Base-by-base conservation (phyloP, 1,140 invertebrate species). In the Lycorma delicatula region DNA sequence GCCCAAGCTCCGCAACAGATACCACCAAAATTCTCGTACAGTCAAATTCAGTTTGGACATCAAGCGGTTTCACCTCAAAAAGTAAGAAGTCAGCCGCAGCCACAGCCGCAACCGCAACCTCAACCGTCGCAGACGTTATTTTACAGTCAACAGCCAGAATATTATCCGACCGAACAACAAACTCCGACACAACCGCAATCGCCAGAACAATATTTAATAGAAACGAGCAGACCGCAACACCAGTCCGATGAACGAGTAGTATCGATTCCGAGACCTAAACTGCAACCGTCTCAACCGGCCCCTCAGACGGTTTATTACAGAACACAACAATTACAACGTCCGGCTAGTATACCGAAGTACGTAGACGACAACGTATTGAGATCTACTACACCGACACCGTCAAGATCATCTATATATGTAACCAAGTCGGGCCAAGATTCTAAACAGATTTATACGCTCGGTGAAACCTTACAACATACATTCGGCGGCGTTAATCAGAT, bases 201-300 rank as follows among this genome's bases (percentile, higher is more conserved):
- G 25, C 55, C 55, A 18, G 38, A 34, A 25, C 47, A 54, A 46
- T 54, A 60, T 12, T 20, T 63, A 6, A 60, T 63, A n/a, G 54
- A 60, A n/a, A 55, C 54, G 1, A 60, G 58, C 3, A 63, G 49
- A 25, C 56, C 56, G 1, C 41, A 29, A 7, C 46, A 55, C 11
- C 26, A 26, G 26, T 16, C 20, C 1, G 22, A 54, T 6, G 36
- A 57, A 13, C 36, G 16, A 13, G 50, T 54, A 12, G 50, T 54
- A 9, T 25, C 36, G 18, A 54, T 54, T 7, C 58, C 56, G 3
- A 54, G 51, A 23, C 52, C 47, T 6, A 22, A 47, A 12, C 5
- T 16, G 22, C 48, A 25, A 20, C 31, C 22, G 20, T 36, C 22
- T 1, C 49, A 36, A 5, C 48, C 48, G 13, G 28, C n/a, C 18